Percentiles rank a stretch among this genome's conserved stretches.
These are phyloP conservation scores for Stegophylla sp. DNA, from an alignment of 2,888 invertebrate species.

Conservation along the genomic window DNA sequence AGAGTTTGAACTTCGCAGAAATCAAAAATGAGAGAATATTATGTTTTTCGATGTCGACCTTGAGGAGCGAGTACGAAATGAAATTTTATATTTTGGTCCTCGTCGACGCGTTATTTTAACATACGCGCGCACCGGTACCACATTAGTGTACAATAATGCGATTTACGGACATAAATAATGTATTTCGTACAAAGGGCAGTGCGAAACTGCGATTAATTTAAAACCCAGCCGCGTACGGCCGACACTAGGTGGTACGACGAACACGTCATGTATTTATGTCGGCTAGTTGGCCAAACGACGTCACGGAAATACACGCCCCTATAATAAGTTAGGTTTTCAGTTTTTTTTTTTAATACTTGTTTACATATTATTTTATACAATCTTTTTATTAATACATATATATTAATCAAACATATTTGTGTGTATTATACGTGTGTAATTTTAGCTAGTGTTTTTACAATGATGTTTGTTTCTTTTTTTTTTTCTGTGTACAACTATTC, in stretches of 20 bases:
- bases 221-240: conserved; percentile 17
- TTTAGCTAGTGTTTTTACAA: too few species aligned
- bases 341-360: neutral
- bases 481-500: too few species aligned
- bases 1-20: too few species aligned
- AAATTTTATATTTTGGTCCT: neutral
- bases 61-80: neutral
- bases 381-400: too few species aligned
- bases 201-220: conserved; percentile 1
- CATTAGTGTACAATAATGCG: neutral
- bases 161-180: neutral
- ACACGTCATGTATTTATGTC: neutral
- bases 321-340: neutral
- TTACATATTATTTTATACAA: too few species aligned
- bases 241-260: conserved; percentile 48
- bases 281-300: conserved; percentile 11
- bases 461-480: too few species aligned
- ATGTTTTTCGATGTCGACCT: neutral
- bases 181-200: neutral
- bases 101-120: neutral
- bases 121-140: neutral
- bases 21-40: neutral
- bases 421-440: too few species aligned
- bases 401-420: too few species aligned
- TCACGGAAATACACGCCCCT: conserved; percentile 29